These are phyloP conservation scores for Magallana nippona DNA, from an alignment of 2,888 invertebrate species.

Conservation along the genomic window DNA sequence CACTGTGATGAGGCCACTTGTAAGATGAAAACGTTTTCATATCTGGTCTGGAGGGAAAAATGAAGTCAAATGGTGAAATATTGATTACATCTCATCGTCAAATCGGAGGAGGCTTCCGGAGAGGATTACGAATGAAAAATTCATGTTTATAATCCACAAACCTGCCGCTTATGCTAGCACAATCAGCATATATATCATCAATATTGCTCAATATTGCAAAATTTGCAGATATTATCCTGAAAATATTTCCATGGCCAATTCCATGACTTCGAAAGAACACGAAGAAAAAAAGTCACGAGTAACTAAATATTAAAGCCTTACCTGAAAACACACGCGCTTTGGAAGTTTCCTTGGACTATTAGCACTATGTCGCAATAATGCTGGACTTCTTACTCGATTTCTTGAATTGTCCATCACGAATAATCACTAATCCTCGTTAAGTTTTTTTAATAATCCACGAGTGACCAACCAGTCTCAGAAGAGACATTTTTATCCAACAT, in stretches of 20 bases:
- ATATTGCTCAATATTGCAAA: neutral
- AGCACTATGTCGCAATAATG: neutral
- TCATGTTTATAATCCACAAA: neutral
- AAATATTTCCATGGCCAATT: neutral
- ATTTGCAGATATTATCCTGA: neutral
- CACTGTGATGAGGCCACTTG: neutral
- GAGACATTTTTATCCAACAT: too few species aligned
- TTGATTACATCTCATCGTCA: neutral
- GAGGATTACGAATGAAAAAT: conserved; percentile 19
- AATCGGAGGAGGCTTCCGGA: neutral
- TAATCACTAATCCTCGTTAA: neutral
- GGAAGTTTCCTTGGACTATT: conserved; percentile 12
- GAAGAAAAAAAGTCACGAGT: too few species aligned
- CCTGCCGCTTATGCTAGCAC: neutral
- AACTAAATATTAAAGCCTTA: neutral
- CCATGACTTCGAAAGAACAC: too few species aligned
- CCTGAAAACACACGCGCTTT: conserved; percentile 23
- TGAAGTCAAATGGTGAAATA: conserved; percentile 24
- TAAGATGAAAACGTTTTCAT: conserved; percentile 25
- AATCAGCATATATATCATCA: neutral
- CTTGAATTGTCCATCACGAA: neutral
- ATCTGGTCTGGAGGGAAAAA: conserved; percentile 1
- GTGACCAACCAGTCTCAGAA: neutral
- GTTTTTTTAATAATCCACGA: neutral
- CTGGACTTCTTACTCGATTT: neutral